phyloP scores from a whole-genome alignment of 2,113 vertebrate genomes.

The Protobothrops flavoviridis region DNA sequence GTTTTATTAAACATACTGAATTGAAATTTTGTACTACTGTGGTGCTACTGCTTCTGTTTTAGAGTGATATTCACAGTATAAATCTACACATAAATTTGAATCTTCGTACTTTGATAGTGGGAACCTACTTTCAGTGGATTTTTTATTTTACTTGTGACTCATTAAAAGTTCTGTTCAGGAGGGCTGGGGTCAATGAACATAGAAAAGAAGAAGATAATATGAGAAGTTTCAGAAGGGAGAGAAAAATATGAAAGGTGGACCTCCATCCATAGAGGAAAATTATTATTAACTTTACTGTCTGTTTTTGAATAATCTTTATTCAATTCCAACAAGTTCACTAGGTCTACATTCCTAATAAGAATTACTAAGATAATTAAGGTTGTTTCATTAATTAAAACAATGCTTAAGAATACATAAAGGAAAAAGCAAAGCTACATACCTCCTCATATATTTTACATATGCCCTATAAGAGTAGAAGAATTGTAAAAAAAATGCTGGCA shows the following conservation, averaged over 20 bases:
- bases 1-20: constrained; percentile 52
- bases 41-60: constrained; percentile 8
- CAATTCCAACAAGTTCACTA: not conserved
- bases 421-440: not conserved
- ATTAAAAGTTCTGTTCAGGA: not conserved
- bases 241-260: not conserved
- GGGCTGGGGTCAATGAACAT: not conserved
- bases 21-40: constrained; percentile 44
- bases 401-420: not conserved
- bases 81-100: not conserved
- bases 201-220: not conserved
- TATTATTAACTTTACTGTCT: not conserved
- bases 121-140: not conserved
- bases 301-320: not conserved
- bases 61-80: not conserved
- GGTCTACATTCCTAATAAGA: not conserved
- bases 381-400: not conserved
- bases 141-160: too few species aligned
- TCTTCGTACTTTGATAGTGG: too few species aligned
- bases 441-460: not conserved
- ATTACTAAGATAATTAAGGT: not conserved
- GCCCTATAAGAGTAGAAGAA: not conserved
- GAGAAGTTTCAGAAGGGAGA: too few species aligned
- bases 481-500: not conserved
- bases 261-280: not conserved